Percentiles rank a stretch among this genome's conserved stretches.
Conservation (phyloP, 2,797 vertebrate species). For the Lacerta bilineata region DNA sequence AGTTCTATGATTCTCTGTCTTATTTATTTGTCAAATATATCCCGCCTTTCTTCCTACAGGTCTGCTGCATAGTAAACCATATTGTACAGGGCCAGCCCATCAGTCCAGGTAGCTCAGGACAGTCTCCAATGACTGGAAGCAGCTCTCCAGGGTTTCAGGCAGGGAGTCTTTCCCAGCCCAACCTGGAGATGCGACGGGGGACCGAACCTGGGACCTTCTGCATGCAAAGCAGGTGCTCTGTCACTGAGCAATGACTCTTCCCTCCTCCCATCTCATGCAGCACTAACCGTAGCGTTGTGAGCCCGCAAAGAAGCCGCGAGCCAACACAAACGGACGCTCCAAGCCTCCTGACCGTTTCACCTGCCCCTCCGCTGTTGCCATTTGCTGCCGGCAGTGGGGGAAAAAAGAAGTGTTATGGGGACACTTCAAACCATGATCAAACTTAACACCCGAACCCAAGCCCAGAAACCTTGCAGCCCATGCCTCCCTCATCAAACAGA, state of each 20-base stretch:
- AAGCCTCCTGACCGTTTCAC: conserved; percentile 88
- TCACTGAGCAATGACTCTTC: background rate
- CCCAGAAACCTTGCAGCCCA: too few relatives aligned
- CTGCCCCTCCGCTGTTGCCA: conserved; percentile 89
- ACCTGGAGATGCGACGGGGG: too few relatives aligned
- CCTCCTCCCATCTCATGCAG: background rate
- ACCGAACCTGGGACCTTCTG: background rate
- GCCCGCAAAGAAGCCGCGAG: conserved; percentile 92
- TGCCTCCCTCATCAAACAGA: background rate
- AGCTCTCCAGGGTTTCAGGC: background rate
- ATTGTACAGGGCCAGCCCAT: too few relatives aligned
- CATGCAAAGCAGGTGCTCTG: background rate
- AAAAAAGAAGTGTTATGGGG: background rate
- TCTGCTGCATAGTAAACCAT: too few relatives aligned
- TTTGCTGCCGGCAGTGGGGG: conserved; percentile 81
- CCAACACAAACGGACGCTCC: conserved; percentile 91
- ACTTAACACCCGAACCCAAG: background rate
- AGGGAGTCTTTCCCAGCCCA: background rate
- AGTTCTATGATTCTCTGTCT: too few relatives aligned
- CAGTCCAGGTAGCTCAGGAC: too few relatives aligned
- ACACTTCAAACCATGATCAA: too few relatives aligned
- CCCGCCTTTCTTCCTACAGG: background rate
- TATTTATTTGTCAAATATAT: too few relatives aligned
- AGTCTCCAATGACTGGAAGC: too few relatives aligned
- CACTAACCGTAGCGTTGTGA: conserved; percentile 92